Evolutionary conservation across 2,888 invertebrate species (phyloP), one percentile per base, ranked within the genome.

Genomic region (Oasisia sp.): DNA sequence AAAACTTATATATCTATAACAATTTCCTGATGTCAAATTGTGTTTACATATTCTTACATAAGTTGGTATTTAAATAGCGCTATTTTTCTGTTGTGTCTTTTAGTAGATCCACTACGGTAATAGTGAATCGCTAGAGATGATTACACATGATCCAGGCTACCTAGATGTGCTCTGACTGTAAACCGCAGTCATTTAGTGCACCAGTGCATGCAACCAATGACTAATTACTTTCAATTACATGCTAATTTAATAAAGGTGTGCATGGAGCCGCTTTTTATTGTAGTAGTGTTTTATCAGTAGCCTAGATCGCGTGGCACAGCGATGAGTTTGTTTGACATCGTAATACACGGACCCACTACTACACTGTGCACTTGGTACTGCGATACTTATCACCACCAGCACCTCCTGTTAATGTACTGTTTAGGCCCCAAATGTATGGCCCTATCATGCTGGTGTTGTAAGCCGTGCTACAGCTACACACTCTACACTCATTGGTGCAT

Each of bases 111-210:
- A 27, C 27, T 74, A 74, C 27, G 74, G 74, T 74, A 74, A 27
- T 74, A 27, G 74, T 74, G 74, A 74, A 74, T 74, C 74, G 7
- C 74, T 4, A 27, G 74, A 74, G 19, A 74, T 74, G n/a, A 74
- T 74, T 74, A 74, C 74, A 74, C 74, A 74, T 74, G 74, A 74
- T 74, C 74, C 74, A 56, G 56, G 9, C 56, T 19, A 56, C 56
- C 56, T 9, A 74, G 74, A 3, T 74, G 74, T 74, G 74, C 74
- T 19, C n/a, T 3, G 74, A 74, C 74, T 74, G 74, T 74, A n/a
- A 74, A 74, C 74, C 74, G 74, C 74, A 74, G 74, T 74, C 74
- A 74, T 74, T 74, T 74, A 74, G 74, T 74, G 74, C 74, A 74
- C 74, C 27, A 74, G 19, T 74, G 74, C 74, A 74, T 74, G 74